Evolutionary conservation across 2,113 vertebrate genomes (phyloP).

Genomic region (Manacus vitellinus): DNA sequence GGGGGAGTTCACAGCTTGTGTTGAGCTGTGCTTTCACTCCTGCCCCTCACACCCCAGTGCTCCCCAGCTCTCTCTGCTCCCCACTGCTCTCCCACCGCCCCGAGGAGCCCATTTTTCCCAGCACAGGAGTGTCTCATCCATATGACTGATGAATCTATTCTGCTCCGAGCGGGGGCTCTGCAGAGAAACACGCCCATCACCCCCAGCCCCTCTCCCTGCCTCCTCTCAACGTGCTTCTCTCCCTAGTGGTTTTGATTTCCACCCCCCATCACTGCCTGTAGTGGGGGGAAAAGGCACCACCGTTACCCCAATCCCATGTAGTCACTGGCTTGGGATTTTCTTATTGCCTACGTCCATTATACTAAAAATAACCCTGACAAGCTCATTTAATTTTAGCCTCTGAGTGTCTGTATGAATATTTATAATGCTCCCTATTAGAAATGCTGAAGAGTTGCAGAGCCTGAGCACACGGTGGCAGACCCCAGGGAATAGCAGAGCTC

Average conservation of each 20-base stretch:
- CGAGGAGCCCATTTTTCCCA: fast-evolving
- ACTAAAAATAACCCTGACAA: conserved; percentile 5
- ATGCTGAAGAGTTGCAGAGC: conserved; percentile 24
- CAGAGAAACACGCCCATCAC: fast-evolving
- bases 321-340: not conserved
- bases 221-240: fast-evolving
- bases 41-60: fast-evolving
- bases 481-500: not conserved
- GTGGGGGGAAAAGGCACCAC: fast-evolving
- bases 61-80: fast-evolving
- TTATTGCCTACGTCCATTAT: not conserved
- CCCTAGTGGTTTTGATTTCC: fast-evolving
- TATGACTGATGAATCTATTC: fast-evolving
- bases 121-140: fast-evolving
- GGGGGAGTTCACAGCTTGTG: fast-evolving
- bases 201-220: not conserved
- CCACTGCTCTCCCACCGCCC: not conserved
- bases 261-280: not conserved
- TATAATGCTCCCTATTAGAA: conserved; percentile 30
- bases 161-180: fast-evolving
- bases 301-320: fast-evolving
- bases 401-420: conserved; percentile 61
- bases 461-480: not conserved
- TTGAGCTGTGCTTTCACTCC: not conserved
- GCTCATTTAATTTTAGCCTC: conserved; percentile 34